Evolutionary conservation across 2,888 invertebrate genomes (phyloP).

Genomic region (Cantharis rustica): DNA sequence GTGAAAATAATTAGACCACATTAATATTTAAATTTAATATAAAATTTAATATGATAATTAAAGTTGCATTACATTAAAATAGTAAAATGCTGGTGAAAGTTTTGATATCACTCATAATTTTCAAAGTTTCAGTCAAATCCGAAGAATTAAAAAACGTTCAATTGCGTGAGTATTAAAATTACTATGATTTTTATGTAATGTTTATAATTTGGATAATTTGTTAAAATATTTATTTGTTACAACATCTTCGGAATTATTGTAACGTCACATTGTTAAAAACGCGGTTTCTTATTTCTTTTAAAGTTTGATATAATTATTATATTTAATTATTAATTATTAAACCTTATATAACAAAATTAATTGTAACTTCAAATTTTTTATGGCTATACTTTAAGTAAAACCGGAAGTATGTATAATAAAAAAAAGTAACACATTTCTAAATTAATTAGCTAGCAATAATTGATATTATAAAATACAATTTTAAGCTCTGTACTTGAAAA

Average conservation of each 20-base stretch:
- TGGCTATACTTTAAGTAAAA: not conserved
- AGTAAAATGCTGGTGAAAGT: constrained; percentile 1
- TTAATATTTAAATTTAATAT: not conserved
- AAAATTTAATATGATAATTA: not conserved
- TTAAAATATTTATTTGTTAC: not conserved
- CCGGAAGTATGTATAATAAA: not conserved
- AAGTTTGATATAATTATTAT: not conserved
- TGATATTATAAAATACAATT: constrained; percentile 4
- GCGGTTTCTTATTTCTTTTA: not conserved
- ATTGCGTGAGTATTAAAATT: constrained; percentile 5
- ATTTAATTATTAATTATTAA: not conserved
- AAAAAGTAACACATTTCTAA: not conserved
- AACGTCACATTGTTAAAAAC: not conserved
- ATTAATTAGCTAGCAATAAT: not conserved
- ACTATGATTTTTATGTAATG: not conserved
- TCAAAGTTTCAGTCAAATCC: not conserved
- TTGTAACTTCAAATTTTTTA: not conserved
- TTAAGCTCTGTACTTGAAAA: constrained; percentile 53
- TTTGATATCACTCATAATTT: not conserved
- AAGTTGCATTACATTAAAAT: not conserved
- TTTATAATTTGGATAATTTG: not conserved
- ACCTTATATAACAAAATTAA: not conserved
- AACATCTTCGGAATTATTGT: not conserved
- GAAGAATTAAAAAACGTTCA: not conserved
- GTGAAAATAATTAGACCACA: not conserved